Percentiles rank a stretch among this genome's conserved stretches.
Conservation (phyloP, 2,797 vertebrate genomes). For the Takifugu ocellatus region DNA sequence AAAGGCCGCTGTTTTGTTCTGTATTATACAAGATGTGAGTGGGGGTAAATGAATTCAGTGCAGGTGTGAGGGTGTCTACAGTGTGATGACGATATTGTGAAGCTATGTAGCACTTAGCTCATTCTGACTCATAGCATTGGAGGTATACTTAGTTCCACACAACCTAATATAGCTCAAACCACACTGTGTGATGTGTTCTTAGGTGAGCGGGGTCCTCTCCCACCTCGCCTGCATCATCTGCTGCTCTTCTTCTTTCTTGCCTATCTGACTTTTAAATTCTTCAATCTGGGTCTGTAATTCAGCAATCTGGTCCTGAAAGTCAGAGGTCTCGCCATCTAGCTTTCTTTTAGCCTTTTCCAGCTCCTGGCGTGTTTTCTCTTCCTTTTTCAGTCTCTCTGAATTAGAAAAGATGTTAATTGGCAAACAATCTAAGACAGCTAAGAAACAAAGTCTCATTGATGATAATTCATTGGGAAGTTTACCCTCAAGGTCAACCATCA, state of each 20-base stretch:
- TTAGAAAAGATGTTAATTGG: slow-evolving; percentile 1
- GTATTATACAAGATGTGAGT: slow-evolving; percentile 1
- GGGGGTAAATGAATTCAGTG: slow-evolving; percentile 15
- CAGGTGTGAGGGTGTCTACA: slow-evolving; percentile 20
- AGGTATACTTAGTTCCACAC: background rate
- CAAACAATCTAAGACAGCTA: background rate
- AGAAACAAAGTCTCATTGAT: background rate
- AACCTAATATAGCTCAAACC: slow-evolving; percentile 21
- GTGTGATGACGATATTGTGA: slow-evolving; percentile 9
- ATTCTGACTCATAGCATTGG: slow-evolving; percentile 29
- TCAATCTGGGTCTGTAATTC: slow-evolving; percentile 93
- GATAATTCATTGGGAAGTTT: slow-evolving; percentile 16
- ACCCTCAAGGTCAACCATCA: slow-evolving; percentile 97
- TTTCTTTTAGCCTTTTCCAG: slow-evolving; percentile 97
- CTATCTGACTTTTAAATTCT: slow-evolving; percentile 88
- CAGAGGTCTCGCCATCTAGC: slow-evolving; percentile 92
- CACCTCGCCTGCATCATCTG: slow-evolving; percentile 83
- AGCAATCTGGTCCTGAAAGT: slow-evolving; percentile 94
- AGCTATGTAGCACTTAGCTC: slow-evolving; percentile 34
- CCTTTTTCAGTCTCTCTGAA: slow-evolving; percentile 94
- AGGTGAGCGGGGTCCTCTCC: slow-evolving; percentile 8
- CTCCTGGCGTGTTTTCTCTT: slow-evolving; percentile 97
- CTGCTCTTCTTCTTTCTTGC: slow-evolving; percentile 96
- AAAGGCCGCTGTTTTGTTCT: background rate
- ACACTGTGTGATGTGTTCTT: slow-evolving; percentile 11